phyloP scores from a whole-genome alignment of 53 echinoderm and acorn worm genomes.

The Holothuria scabra region DNA sequence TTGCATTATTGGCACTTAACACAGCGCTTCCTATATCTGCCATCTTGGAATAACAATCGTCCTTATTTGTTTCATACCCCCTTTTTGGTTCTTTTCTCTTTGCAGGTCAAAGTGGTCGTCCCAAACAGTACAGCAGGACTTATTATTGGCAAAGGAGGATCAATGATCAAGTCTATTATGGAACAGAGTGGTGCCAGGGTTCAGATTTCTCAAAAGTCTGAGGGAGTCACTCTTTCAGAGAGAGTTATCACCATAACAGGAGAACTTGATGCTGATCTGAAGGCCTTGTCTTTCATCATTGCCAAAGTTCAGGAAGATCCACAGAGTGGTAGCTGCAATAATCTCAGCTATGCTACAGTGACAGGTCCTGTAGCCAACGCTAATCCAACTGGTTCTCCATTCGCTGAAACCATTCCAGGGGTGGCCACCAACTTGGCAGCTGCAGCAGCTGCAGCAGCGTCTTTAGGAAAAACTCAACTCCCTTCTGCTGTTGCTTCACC shows the following conservation, averaged over 20 bases:
- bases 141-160: slow-evolving; percentile 93
- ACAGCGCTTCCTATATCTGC: too few species aligned
- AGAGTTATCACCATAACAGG: slow-evolving; percentile 93
- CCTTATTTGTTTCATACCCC: too few species aligned
- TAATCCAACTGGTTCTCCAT: slow-evolving; percentile 97
- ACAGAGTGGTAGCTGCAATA: slow-evolving; percentile 98
- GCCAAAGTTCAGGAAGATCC: slow-evolving; percentile 98
- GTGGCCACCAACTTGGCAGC: slow-evolving; percentile 78
- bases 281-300: slow-evolving; percentile 94
- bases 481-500: slow-evolving; percentile 18
- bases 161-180: slow-evolving; percentile 98
- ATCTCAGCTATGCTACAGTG: slow-evolving; percentile 96
- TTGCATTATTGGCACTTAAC: too few species aligned
- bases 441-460: slow-evolving; percentile 68
- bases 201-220: slow-evolving; percentile 99
- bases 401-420: slow-evolving; percentile 89
- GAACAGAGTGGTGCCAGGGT: slow-evolving; percentile 92
- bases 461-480: slow-evolving; percentile 53
- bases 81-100: neutral
- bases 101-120: slow-evolving; percentile 95
- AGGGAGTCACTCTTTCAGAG: slow-evolving; percentile 94
- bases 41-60: too few species aligned
- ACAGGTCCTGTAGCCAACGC: slow-evolving; percentile 97
- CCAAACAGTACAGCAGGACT: slow-evolving; percentile 99
- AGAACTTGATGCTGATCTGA: slow-evolving; percentile 80